Percentiles rank a stretch among this genome's conserved stretches.
Evolutionary conservation across 2,113 vertebrate species (phyloP).

Genomic region (Quiscalus mexicanus): DNA sequence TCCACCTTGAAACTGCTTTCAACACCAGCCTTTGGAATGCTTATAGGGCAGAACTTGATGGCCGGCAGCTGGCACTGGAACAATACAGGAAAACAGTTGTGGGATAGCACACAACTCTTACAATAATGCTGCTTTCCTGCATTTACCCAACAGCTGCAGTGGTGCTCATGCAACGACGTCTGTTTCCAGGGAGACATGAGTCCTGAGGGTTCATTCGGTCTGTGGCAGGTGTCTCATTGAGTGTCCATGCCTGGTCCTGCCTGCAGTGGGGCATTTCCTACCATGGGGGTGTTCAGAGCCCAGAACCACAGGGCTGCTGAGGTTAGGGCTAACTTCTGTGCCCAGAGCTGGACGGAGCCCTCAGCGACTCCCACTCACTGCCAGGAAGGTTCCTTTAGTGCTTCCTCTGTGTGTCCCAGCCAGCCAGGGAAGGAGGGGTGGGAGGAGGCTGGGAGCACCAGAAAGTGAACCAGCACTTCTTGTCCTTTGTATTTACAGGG

Average conservation of each 20-base stretch:
- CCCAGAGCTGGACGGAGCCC: neutral
- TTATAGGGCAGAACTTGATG: constrained; percentile 46
- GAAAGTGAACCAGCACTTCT: constrained; percentile 99
- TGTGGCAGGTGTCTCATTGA: constrained; percentile 33
- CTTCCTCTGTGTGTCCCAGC: constrained; percentile 37
- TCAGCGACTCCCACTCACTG: neutral
- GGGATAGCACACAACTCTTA: constrained; percentile 57
- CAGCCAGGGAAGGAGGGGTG: neutral
- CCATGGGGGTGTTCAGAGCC: neutral
- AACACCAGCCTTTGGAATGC: constrained; percentile 36
- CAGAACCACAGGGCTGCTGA: neutral
- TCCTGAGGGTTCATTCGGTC: constrained; percentile 51
- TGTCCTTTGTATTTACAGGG: constrained; percentile 47
- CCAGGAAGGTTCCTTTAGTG: constrained; percentile 66
- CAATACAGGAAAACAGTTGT: constrained; percentile 58
- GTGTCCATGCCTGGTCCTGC: constrained; percentile 47
- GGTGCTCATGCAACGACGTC: constrained; percentile 73
- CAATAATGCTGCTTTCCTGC: constrained; percentile 78
- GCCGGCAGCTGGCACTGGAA: constrained; percentile 59
- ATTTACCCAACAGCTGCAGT: constrained; percentile 79
- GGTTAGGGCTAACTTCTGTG: neutral
- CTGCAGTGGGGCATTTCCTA: neutral
- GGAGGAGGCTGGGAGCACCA: constrained; percentile 54
- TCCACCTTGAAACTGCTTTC: constrained; percentile 21
- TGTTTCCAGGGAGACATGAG: constrained; percentile 71